phyloP scores from a whole-genome alignment of 64 coral and sea anemone species.

The Stichodactyla mertensii region DNA sequence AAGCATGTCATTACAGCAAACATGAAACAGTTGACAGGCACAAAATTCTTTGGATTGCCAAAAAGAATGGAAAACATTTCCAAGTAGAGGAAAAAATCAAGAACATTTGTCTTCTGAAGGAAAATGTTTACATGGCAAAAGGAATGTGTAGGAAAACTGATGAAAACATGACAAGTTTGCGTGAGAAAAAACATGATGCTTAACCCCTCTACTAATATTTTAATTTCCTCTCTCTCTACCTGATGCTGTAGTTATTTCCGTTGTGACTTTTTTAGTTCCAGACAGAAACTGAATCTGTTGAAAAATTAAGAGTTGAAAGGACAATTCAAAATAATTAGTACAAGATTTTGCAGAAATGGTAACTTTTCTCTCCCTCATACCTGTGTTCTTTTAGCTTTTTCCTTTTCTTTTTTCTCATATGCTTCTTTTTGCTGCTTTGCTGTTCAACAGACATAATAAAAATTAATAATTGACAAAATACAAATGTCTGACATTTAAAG shows the following conservation, averaged over 20 bases:
- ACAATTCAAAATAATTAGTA: neutral
- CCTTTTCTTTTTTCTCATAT: constrained; percentile 30
- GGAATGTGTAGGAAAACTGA: neutral
- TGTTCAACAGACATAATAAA: neutral
- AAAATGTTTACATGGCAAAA: no score
- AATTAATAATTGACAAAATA: neutral
- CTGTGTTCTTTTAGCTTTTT: constrained; percentile 32
- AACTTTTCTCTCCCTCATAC: neutral
- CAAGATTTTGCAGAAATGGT: neutral
- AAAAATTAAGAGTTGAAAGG: neutral
- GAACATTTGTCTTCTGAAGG: no score
- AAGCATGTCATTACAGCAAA: no score
- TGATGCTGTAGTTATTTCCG: neutral
- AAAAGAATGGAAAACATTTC: no score
- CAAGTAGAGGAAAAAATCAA: no score
- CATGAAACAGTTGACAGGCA: no score
- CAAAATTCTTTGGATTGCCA: no score
- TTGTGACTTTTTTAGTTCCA: neutral
- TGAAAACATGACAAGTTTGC: neutral
- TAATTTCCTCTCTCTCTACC: neutral
- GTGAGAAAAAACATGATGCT: no score
- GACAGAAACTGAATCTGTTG: constrained; percentile 10
- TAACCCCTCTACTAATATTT: no score
- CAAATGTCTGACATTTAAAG: neutral
- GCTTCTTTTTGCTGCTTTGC: constrained; percentile 24